Evolutionary conservation across 2,888 invertebrate species (phyloP).

Genomic region (Conops quadrifasciatus): DNA sequence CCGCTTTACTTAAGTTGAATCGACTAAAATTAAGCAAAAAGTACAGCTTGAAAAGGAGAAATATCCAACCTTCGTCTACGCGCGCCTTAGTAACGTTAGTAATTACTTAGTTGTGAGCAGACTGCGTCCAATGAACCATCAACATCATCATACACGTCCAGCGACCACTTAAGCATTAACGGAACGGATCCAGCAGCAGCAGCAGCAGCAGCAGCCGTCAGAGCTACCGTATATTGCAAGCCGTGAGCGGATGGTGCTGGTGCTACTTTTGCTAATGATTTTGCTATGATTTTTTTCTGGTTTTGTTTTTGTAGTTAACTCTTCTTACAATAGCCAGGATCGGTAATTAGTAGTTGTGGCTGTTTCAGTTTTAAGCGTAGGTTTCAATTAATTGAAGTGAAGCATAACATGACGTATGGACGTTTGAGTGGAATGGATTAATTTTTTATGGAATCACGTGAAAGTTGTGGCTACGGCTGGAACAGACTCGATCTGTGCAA

Average conservation of each 20-base stretch:
- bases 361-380: slow-evolving; percentile 15
- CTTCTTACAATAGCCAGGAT: background rate
- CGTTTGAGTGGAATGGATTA: background rate
- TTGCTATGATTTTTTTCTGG: background rate
- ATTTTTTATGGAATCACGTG: slow-evolving; percentile 22
- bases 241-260: background rate
- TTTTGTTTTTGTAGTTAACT: slow-evolving; percentile 7
- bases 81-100: background rate
- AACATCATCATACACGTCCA: slow-evolving; percentile 2
- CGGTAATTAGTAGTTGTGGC: slow-evolving; percentile 16
- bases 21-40: slow-evolving; percentile 16
- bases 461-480: slow-evolving; percentile 13
- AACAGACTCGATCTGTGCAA: slow-evolving; percentile 2
- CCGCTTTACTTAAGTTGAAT: slow-evolving; percentile 18
- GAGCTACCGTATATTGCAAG: background rate
- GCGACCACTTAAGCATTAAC: background rate
- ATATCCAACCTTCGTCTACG: background rate
- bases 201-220: too few relatives aligned
- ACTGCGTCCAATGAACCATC: slow-evolving; percentile 26
- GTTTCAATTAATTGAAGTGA: slow-evolving; percentile 19
- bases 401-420: background rate
- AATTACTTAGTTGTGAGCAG: background rate
- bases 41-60: background rate
- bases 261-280: slow-evolving; percentile 8
- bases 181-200: too few relatives aligned